These are phyloP conservation scores for Oryzias curvinotus DNA, from an alignment of 2,113 vertebrate species.

Conservation along the genomic window DNA sequence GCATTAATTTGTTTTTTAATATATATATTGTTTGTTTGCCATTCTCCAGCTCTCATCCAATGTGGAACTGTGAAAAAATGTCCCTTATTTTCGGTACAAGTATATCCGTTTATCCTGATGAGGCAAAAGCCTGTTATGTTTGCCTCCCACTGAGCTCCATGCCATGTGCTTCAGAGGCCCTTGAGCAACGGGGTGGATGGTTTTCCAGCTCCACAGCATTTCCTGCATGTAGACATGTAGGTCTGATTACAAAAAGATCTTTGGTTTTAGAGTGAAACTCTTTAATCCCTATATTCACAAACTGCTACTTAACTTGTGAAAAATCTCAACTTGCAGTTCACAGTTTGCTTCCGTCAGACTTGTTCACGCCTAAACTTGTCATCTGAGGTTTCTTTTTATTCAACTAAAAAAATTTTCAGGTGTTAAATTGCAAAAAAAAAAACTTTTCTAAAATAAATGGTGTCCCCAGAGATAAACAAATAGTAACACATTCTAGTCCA, in stretches of 20 bases:
- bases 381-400: too few relatives aligned
- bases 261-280: neutral
- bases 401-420: too few relatives aligned
- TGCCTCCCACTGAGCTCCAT: conserved; percentile 36
- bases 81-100: conserved; percentile 28
- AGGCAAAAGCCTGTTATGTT: conserved; percentile 38
- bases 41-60: neutral
- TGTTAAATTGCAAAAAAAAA: too few relatives aligned
- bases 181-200: conserved; percentile 9
- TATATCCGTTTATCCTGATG: conserved; percentile 42
- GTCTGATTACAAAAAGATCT: too few relatives aligned
- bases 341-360: too few relatives aligned
- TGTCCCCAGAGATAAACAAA: too few relatives aligned
- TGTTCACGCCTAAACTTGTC: too few relatives aligned
- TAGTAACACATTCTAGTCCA: too few relatives aligned
- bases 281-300: neutral
- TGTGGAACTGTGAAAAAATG: conserved; percentile 12
- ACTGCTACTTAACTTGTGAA: neutral
- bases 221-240: neutral
- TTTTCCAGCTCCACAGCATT: neutral
- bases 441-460: too few relatives aligned
- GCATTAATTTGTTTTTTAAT: conserved; percentile 3
- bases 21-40: conserved; percentile 6
- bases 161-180: conserved; percentile 18
- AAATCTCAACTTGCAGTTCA: neutral